Base-by-base conservation (phyloP, 2,113 vertebrate species). In the Gopherus evgoodei region DNA sequence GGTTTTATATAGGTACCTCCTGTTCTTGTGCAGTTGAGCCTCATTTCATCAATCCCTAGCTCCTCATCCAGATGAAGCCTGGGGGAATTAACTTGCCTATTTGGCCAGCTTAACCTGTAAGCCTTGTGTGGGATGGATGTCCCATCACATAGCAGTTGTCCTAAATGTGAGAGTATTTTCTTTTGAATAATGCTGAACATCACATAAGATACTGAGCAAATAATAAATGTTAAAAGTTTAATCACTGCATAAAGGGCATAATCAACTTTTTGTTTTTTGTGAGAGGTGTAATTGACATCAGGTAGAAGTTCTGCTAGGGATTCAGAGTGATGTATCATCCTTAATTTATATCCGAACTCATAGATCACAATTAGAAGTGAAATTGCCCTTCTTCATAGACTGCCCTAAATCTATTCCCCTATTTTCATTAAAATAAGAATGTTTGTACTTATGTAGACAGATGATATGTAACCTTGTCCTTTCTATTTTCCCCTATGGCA, bases 391-490 rank as follows among this genome's bases (percentile, higher is more conserved):
- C 22, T 92, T 84, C 81, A 47, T 54, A 78, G 76, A 49, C 11
- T 92, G 52, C 25, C 11, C 81, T 22, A n/a, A 49, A 49, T 29
- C 42, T 7, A 47, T 88, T 81, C 10, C 11, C 84, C 25, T 56
- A 2, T 54, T 35, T 83, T 88, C 24, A 75, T 92, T 89, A 50
- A 85, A 93, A 81, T 86, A 72, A 83, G 38, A 84, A 78, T 69
- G 80, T 90, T 27, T 84, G 53, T 88, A 89, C 89, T 89, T 94
- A 83, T 91, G 94, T 87, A 89, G 25, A 25, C 69, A 85, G 88
- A 79, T 69, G 88, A 80, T 91, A 12, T 93, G 22, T 89, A 75
- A 88, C 90, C 89, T 82, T 69, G 53, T 86, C 27, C 86, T 53
- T 84, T 90, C 81, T 90, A 81, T 94, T 96, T 65, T 92, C 84